Percentiles rank a stretch among this genome's conserved stretches.
These are phyloP conservation scores for Phenacoccus solenopsis DNA, from an alignment of 1,140 invertebrate species.

Conservation along the genomic window DNA sequence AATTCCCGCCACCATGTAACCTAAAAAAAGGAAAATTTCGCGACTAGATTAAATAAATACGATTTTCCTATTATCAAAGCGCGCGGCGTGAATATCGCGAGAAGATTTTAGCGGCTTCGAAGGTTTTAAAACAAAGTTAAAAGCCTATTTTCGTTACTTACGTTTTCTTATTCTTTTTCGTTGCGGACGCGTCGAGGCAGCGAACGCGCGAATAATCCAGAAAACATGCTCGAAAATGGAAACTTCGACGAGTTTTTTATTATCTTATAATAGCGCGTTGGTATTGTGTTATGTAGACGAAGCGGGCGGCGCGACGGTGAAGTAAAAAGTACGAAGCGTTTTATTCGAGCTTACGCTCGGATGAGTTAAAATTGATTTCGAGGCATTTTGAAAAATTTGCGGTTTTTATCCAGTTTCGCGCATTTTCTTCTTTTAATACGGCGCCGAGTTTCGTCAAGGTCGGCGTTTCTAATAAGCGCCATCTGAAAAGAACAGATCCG, in stretches of 20 bases:
- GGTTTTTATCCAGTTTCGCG: too few relatives aligned
- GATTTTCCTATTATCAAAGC: background rate
- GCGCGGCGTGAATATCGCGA: background rate
- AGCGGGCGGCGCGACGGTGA: background rate
- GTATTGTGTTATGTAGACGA: background rate
- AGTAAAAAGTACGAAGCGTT: background rate
- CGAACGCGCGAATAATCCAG: background rate
- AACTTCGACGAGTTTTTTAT: background rate
- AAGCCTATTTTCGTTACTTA: background rate
- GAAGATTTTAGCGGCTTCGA: background rate
- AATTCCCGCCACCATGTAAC: too few relatives aligned
- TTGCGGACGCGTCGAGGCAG: background rate
- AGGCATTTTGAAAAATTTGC: too few relatives aligned
- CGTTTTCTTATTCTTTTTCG: background rate
- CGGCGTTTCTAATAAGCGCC: too few relatives aligned
- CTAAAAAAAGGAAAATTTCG: too few relatives aligned
- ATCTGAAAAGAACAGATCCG: too few relatives aligned
- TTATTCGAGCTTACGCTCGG: background rate
- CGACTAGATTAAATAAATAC: background rate
- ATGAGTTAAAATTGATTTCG: background rate
- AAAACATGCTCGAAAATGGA: background rate
- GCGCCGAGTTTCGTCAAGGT: background rate
- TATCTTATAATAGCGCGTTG: background rate
- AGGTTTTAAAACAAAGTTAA: background rate
- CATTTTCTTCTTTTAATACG: background rate